A percentile compares a stretch with the other conserved stretches of the same genome.
Conservation (phyloP, 2,888 invertebrate genomes). For the Chaetogeoica ovagalla region DNA sequence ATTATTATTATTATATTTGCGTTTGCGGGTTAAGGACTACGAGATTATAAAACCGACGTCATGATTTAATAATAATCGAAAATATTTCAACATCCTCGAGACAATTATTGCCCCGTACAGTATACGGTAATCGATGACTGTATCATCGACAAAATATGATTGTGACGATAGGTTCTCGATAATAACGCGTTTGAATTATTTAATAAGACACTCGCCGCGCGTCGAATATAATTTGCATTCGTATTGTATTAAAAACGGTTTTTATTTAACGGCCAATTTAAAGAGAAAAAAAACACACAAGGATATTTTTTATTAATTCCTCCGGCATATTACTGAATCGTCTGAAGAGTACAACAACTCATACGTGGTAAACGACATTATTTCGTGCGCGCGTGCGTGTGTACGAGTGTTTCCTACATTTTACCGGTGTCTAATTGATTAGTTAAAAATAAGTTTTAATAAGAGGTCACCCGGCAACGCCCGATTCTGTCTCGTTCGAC, state of each 20-base stretch:
- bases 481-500: slow-evolving; percentile 4
- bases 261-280: background rate
- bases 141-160: too few species aligned
- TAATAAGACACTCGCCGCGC: background rate
- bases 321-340: too few species aligned
- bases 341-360: too few species aligned
- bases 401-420: background rate
- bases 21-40: slow-evolving; percentile 28
- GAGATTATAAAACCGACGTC: slow-evolving; percentile 2
- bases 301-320: background rate
- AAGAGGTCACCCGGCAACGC: slow-evolving; percentile 32
- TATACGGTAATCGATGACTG: too few species aligned
- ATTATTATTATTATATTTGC: background rate
- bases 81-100: background rate
- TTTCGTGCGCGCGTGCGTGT: too few species aligned
- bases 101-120: background rate
- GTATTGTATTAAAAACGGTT: background rate
- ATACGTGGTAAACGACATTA: too few species aligned
- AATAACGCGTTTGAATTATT: background rate
- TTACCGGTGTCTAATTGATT: slow-evolving; percentile 9
- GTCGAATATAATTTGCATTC: background rate
- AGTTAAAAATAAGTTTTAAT: slow-evolving; percentile 8
- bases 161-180: background rate
- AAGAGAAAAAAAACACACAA: background rate
- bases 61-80: background rate